phyloP scores from a whole-genome alignment of 2,113 vertebrate species.

The Erpornis zantholeuca region DNA sequence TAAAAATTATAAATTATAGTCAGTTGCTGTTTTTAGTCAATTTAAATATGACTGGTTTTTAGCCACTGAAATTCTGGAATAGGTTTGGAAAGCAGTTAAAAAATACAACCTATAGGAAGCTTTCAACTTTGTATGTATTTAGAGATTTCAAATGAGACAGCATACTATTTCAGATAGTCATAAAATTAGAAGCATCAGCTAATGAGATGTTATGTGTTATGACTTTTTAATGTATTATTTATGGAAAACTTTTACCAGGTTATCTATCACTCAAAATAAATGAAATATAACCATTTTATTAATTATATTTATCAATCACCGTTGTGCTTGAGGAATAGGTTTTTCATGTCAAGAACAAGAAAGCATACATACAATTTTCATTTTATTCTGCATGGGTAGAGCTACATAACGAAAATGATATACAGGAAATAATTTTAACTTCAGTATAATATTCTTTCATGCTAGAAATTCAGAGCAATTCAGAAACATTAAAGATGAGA shows the following conservation, averaged over 20 bases:
- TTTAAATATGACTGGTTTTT: not conserved
- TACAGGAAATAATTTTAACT: not conserved
- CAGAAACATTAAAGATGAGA: not conserved
- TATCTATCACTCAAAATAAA: constrained; percentile 40
- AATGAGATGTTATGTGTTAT: constrained; percentile 29
- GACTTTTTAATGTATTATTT: constrained; percentile 51
- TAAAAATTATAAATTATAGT: not conserved
- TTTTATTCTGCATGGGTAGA: constrained; percentile 13
- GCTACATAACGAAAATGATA: not conserved
- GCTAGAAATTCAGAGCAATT: not conserved
- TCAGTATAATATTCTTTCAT: not conserved
- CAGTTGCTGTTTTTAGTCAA: not conserved
- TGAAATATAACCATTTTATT: constrained; percentile 37
- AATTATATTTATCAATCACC: not conserved
- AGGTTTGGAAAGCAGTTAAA: not conserved
- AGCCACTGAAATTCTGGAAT: not conserved
- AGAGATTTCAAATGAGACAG: constrained; percentile 14
- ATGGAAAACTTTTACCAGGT: constrained; percentile 4
- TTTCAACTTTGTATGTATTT: not conserved
- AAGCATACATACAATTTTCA: not conserved
- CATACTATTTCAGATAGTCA: not conserved
- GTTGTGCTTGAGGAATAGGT: not conserved
- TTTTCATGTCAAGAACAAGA: not conserved
- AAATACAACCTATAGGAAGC: not conserved
- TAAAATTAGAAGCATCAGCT: constrained; percentile 28